These are phyloP conservation scores for Rhea americana DNA, from an alignment of 2,113 vertebrate genomes.

Conservation along the genomic window DNA sequence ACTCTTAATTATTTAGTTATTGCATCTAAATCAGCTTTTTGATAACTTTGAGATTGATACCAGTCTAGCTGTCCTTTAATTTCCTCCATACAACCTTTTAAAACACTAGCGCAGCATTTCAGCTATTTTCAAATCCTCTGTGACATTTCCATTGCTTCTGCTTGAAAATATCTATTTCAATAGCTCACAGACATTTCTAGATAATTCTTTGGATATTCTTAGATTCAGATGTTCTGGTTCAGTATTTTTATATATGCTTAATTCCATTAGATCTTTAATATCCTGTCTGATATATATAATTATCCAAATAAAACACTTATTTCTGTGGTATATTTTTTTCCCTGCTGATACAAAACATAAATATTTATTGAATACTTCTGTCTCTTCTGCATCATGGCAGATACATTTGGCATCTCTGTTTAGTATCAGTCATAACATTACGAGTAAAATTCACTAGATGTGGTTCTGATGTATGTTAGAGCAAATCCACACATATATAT, in stretches of 20 bases:
- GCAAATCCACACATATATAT: not conserved
- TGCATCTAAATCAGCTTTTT: not conserved
- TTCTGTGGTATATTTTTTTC: not conserved
- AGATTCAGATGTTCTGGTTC: not conserved
- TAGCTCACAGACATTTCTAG: not conserved
- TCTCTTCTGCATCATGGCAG: not conserved
- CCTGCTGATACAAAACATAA: not conserved
- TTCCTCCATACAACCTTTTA: not conserved
- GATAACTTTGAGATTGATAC: not conserved
- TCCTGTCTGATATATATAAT: not conserved
- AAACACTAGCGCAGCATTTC: not conserved
- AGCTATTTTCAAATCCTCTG: not conserved
- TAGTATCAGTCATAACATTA: not conserved
- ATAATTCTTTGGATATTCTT: not conserved
- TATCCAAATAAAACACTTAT: not conserved
- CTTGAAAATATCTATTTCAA: not conserved
- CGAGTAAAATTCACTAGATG: not conserved
- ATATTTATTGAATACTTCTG: not conserved
- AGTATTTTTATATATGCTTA: not conserved
- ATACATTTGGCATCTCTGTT: not conserved
- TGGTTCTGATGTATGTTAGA: not conserved
- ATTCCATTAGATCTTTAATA: not conserved
- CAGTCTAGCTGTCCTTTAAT: not conserved
- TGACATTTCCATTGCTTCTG: not conserved
- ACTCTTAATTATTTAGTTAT: slow-evolving; percentile 18